Base-by-base conservation (phyloP, 2,797 vertebrate species). In the Holocentrus rufus region DNA sequence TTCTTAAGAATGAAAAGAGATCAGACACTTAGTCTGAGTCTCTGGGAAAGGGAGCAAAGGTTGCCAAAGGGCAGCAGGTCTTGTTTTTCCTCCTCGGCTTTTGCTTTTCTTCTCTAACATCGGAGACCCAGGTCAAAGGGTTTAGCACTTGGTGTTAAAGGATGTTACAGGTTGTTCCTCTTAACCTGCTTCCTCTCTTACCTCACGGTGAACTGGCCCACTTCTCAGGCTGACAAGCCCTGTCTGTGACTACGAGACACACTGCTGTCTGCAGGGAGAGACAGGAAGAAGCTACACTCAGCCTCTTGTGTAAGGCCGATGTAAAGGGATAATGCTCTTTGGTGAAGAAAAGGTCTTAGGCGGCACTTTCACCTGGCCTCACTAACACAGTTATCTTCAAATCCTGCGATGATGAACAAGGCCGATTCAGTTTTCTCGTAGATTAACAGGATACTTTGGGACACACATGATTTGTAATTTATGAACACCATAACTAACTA, bases 241-340 rank as follows among this genome's bases (percentile, higher is more conserved):
- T n/a, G 9, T 39, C 17, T 42, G 60, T 54, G 74, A 59, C 81
- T 72, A 79, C 74, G 80, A 82, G 83, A 88, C 79, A 27, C 57
- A 31, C 30, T 58, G 54, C 34, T 34, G 70, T 69, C 71, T 63
- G 27, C 39, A 46, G 64, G 39, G 4, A 1, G 60, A 57, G 58
- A 62, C 39, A 47, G 58, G 17, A 56, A 36, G 34, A 4, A 54
- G 72, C 69, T 64, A 75, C 74, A 3, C 66, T 85, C 62, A 84
- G 81, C 78, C 83, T 79, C 87, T 93, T 93, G 89, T 84, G 81
- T 90, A 91, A 92, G 36, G 85, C 72, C 46, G 1, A 60, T 30
- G 80, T 82, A 84, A 89, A 85, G 87, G 90, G 85, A 88, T 93
- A 88, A 91, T 81, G 67, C 74, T 82, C 81, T 91, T 88, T 85